These are phyloP conservation scores for Aricia artaxerxes DNA, from an alignment of 2,888 invertebrate species.

Conservation along the genomic window DNA sequence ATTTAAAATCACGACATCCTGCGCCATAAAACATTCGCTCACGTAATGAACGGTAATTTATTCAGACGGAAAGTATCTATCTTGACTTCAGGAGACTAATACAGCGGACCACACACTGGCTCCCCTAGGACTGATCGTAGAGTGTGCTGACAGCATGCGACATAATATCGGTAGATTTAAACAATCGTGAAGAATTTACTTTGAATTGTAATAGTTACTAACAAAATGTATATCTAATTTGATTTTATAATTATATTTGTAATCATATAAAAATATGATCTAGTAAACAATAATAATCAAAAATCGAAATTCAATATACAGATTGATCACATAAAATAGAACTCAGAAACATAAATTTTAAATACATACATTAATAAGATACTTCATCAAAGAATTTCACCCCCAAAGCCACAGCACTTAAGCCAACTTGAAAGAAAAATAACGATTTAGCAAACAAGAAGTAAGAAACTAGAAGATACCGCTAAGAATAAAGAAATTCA, in stretches of 20 bases:
- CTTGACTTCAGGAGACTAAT: constrained; percentile 43
- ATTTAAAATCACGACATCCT: constrained; percentile 67
- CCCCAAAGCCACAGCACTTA: not conserved
- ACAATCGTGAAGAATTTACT: not conserved
- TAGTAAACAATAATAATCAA: no score
- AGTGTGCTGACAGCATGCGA: not conserved
- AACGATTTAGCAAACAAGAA: no score
- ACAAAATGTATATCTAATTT: no score
- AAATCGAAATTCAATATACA: not conserved
- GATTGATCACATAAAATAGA: not conserved
- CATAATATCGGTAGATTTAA: not conserved
- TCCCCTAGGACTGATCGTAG: constrained; percentile 14
- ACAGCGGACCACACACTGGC: constrained; percentile 29
- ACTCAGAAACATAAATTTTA: not conserved
- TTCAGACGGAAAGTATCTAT: constrained; percentile 68
- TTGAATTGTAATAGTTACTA: no score
- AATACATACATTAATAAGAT: not conserved
- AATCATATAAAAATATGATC: no score
- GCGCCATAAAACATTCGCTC: constrained; percentile 68
- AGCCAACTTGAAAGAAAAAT: not conserved
- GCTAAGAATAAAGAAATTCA: not conserved
- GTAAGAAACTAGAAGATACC: not conserved
- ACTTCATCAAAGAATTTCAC: not conserved
- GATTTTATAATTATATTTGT: no score
- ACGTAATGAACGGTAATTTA: constrained; percentile 67